Evolutionary conservation across 2,113 vertebrate genomes (phyloP).

Genomic region (Sebastes schlegelii): DNA sequence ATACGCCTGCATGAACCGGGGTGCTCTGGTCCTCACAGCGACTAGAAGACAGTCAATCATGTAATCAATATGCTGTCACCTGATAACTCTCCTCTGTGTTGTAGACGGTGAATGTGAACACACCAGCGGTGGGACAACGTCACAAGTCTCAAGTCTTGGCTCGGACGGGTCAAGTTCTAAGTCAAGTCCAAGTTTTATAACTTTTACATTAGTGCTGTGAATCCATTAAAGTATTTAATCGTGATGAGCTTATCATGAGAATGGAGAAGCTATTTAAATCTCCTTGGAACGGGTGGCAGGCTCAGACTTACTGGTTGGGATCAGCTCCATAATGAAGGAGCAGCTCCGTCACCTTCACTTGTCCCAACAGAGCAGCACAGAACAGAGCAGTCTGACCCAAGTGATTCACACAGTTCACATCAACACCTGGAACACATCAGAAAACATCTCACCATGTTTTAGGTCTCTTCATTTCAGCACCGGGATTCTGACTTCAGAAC

Average conservation of each 20-base stretch:
- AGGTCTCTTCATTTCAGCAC: neutral
- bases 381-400: too few species aligned
- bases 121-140: neutral
- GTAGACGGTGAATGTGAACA: neutral
- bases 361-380: too few species aligned
- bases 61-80: too few species aligned
- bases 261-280: neutral
- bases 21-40: too few species aligned
- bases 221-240: too few species aligned
- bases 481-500: neutral
- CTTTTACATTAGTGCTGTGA: too few species aligned
- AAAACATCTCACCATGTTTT: too few species aligned
- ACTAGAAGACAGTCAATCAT: too few species aligned
- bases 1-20: too few species aligned
- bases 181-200: neutral
- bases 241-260: neutral
- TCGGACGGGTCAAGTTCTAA: neutral
- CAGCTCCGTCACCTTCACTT: constrained; percentile 81
- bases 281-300: neutral
- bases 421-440: too few species aligned
- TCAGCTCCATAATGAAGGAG: constrained; percentile 87
- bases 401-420: too few species aligned
- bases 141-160: neutral
- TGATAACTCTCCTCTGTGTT: neutral
- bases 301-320: constrained; percentile 87